Evolutionary conservation across 2,113 vertebrate species (phyloP), one percentile per base, ranked within the genome.

Genomic region (Miniopterus natalensis): DNA sequence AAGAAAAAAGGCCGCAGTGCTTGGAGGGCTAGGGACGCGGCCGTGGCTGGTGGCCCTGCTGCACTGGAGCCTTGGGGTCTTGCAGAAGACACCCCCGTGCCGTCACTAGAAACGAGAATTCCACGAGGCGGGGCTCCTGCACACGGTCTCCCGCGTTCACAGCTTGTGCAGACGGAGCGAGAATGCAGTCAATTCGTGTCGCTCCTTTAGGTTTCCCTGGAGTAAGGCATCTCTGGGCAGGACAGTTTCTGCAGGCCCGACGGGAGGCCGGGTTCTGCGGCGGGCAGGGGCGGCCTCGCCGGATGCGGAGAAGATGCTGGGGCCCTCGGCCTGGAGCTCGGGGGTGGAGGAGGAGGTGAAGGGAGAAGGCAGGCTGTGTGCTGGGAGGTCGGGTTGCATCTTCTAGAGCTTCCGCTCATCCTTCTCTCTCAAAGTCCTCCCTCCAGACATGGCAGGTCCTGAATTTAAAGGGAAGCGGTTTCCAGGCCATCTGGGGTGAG

Each of bases 1-100:
- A 98, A 99, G 98, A 98, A 98, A 90, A 78, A 98, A 97, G 98
- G 98, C 97, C 98, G 98, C 99, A 99, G 99, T 98, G 99, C 98
- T 91, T 98, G 96, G 98, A 99, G 98, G 98, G 98, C 98, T 97
- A 90, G 97, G 97, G 97, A 97, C 97, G 73, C 92, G 59, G 85
- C 90, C 9, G 45, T 14, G 98, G 40, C 97, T 89, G 66, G 86
- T 57, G 98, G 98, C 98, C 98, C 98, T 98, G 97, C 98, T 98
- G 98, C 98, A 98, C 98, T 98, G 97, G 97, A 97, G 97, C 98
- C 95, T 98, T 95, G 97, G 98, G 98, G 98, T 98, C 98, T 95
- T 98, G 87, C 96, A 95, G 96, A 97, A 97, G 97, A 94, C 96
- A 87, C 97, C 98, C 97, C 97, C 87, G 79, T 96, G 98, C 97